Percentiles rank a stretch among this genome's conserved stretches.
Evolutionary conservation across 2,113 vertebrate species (phyloP).

Genomic region (Edolisoma coerulescens): DNA sequence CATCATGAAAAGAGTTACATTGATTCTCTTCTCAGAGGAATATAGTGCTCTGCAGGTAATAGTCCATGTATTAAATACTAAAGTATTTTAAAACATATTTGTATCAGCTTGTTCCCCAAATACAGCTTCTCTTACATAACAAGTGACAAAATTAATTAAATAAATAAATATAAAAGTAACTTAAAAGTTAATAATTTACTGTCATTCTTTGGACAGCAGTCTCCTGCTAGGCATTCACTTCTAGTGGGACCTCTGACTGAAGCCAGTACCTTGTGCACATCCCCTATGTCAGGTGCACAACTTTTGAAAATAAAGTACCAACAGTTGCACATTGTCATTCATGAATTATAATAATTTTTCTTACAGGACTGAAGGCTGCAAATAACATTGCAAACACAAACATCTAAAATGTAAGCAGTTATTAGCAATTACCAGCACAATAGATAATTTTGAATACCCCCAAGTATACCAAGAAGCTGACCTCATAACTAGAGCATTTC

Average conservation of each 20-base stretch:
- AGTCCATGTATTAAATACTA: background rate
- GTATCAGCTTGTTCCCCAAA: background rate
- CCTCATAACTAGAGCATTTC: background rate
- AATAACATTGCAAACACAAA: conserved; percentile 21
- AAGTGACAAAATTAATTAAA: background rate
- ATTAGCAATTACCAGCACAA: background rate
- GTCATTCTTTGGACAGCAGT: background rate
- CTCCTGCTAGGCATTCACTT: background rate
- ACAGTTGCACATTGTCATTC: background rate
- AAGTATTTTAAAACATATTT: background rate
- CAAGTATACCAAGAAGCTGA: background rate
- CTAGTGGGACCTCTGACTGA: background rate
- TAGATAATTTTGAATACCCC: conserved; percentile 28
- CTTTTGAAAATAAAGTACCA: background rate
- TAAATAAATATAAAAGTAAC: background rate
- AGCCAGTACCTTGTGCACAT: background rate
- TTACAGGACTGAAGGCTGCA: conserved; percentile 12
- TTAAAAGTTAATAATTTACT: background rate
- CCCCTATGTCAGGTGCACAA: background rate
- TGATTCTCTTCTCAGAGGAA: background rate
- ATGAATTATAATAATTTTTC: conserved; percentile 16
- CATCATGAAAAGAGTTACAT: background rate
- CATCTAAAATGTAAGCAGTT: background rate
- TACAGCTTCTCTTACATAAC: background rate
- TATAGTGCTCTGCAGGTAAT: background rate